These are phyloP conservation scores for Capricornis sumatraensis DNA, from an alignment of 2,113 vertebrate species.

Conservation along the genomic window DNA sequence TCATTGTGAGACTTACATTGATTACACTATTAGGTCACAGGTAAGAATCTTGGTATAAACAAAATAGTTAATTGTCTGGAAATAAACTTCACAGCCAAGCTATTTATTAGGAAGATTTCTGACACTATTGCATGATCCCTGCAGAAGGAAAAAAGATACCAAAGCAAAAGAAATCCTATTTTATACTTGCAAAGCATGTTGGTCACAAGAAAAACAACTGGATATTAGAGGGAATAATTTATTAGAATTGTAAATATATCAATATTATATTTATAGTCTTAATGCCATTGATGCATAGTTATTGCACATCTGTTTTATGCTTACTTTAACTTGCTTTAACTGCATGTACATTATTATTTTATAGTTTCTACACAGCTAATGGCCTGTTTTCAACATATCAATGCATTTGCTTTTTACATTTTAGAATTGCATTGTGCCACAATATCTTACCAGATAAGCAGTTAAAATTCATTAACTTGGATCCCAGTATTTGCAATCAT, in stretches of 20 bases:
- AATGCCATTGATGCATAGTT: slow-evolving; percentile 40
- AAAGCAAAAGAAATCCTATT: background rate
- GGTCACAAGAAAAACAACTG: background rate
- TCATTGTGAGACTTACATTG: background rate
- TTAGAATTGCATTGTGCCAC: background rate
- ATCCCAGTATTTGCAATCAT: background rate
- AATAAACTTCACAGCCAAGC: background rate
- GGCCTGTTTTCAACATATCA: background rate
- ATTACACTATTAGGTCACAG: background rate
- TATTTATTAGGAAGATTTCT: background rate
- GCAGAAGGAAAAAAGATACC: background rate
- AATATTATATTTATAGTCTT: slow-evolving; percentile 29
- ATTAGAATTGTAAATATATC: slow-evolving; percentile 57
- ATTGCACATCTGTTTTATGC: slow-evolving; percentile 57
- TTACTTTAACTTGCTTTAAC: slow-evolving; percentile 49
- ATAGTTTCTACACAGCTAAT: background rate
- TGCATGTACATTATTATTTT: background rate
- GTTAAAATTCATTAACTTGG: slow-evolving; percentile 29
- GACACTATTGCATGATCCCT: background rate
- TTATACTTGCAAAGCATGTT: slow-evolving; percentile 16
- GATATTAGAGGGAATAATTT: slow-evolving; percentile 42
- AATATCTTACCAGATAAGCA: slow-evolving; percentile 15
- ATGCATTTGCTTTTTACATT: background rate
- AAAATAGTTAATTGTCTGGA: background rate
- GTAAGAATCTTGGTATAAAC: background rate